Evolutionary conservation across 2,113 vertebrate genomes (phyloP).

Genomic region (Probosciger aterrimus): DNA sequence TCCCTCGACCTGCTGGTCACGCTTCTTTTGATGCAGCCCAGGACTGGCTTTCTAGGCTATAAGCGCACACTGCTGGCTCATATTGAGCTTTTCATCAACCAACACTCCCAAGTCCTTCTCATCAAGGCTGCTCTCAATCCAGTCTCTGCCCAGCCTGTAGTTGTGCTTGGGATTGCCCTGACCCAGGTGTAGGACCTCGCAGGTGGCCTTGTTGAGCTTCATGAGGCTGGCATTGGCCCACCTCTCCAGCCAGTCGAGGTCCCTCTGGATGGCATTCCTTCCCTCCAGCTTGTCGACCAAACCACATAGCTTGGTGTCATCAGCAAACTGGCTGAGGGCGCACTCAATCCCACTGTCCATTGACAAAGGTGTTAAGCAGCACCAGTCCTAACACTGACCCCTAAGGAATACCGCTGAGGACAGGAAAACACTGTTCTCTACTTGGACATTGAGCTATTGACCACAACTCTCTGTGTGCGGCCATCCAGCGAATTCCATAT

Average conservation of each 20-base stretch:
- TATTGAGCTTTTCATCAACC: not conserved
- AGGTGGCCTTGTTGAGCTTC: not conserved
- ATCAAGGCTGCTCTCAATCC: not conserved
- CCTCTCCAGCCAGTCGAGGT: not conserved
- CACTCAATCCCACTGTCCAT: not conserved
- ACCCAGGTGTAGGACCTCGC: not conserved
- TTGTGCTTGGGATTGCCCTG: not conserved
- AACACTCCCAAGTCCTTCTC: not conserved
- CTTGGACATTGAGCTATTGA: not conserved
- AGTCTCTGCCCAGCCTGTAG: not conserved
- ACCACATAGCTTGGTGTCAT: not conserved
- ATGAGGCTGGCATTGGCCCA: not conserved
- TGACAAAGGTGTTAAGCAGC: not conserved
- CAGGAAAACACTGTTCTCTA: not conserved
- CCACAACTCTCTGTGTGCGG: not conserved
- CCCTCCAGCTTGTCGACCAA: not conserved
- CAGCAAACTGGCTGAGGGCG: not conserved
- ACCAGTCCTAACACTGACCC: not conserved
- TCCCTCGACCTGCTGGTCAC: not conserved
- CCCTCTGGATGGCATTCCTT: not conserved
- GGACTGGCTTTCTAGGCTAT: not conserved
- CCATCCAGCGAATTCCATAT: not conserved
- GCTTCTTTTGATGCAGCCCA: not conserved
- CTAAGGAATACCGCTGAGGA: not conserved
- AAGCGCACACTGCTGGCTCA: not conserved